Evolutionary conservation across 2,797 vertebrate genomes (phyloP).

Genomic region (Bucorvus abyssinicus): DNA sequence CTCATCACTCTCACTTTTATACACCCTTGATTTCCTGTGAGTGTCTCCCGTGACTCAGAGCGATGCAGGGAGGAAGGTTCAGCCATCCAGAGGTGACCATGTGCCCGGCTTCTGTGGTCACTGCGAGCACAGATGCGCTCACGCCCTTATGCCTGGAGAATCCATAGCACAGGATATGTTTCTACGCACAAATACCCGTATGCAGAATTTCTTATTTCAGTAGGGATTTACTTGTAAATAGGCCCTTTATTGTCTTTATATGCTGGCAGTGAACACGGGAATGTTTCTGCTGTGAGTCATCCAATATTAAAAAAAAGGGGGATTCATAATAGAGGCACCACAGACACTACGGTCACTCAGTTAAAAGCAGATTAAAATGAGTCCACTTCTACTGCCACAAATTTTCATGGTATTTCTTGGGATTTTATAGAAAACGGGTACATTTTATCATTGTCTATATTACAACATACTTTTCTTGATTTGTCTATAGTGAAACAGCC

Average conservation of each 20-base stretch:
- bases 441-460: not conserved
- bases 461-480: not conserved
- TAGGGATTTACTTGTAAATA: not conserved
- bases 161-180: not conserved
- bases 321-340: not conserved
- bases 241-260: not conserved
- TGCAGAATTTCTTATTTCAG: not conserved
- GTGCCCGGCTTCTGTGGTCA: not conserved
- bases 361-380: not conserved
- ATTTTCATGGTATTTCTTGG: not conserved
- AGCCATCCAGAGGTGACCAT: not conserved
- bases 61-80: too few species aligned
- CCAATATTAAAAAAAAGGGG: not conserved
- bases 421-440: not conserved
- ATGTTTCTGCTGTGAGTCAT: slow-evolving; percentile 30
- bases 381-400: not conserved
- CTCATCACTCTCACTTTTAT: not conserved
- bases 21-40: not conserved
- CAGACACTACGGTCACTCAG: not conserved
- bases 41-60: not conserved
- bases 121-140: rapidly evolving
- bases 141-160: not conserved
- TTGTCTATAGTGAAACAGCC: not conserved
- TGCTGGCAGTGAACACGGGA: not conserved
- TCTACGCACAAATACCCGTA: not conserved